Conservation (phyloP, 2,797 vertebrate genomes). For the Ambastaia sidthimunki region DNA sequence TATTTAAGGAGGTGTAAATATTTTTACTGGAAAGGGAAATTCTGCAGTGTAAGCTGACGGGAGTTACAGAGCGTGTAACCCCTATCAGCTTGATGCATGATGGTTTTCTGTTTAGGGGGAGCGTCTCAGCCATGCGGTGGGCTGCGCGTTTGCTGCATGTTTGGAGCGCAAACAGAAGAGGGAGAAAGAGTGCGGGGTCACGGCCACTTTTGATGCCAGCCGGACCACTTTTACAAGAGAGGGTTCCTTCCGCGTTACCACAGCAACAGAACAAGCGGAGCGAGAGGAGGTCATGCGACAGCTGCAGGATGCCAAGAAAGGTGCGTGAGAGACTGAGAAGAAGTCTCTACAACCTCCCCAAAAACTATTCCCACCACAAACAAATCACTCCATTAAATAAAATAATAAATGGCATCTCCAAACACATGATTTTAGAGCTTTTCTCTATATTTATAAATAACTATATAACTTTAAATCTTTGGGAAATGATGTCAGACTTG, state of each 20-base stretch:
- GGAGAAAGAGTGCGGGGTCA: constrained; percentile 98
- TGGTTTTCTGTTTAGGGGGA: constrained; percentile 83
- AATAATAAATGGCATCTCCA: background rate
- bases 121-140: constrained; percentile 95
- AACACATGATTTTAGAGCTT: background rate
- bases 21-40: background rate
- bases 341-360: background rate
- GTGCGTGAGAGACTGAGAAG: constrained; percentile 64
- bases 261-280: constrained; percentile 96
- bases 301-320: constrained; percentile 91
- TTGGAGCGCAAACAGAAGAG: constrained; percentile 97
- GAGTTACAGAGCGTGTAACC: too few species aligned
- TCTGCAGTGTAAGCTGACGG: background rate
- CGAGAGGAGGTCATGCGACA: constrained; percentile 96
- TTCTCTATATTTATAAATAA: too few species aligned
- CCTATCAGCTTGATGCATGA: background rate
- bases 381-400: too few species aligned
- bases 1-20: too few species aligned
- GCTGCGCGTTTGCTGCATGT: constrained; percentile 97
- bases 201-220: constrained; percentile 97
- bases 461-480: background rate
- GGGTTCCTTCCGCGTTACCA: constrained; percentile 96
- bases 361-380: too few species aligned
- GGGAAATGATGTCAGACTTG: background rate
- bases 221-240: constrained; percentile 97